Percentiles rank a stretch among this genome's conserved stretches.
Evolutionary conservation across 1,140 invertebrate species (phyloP).

Genomic region (Sarcophaga bullata): DNA sequence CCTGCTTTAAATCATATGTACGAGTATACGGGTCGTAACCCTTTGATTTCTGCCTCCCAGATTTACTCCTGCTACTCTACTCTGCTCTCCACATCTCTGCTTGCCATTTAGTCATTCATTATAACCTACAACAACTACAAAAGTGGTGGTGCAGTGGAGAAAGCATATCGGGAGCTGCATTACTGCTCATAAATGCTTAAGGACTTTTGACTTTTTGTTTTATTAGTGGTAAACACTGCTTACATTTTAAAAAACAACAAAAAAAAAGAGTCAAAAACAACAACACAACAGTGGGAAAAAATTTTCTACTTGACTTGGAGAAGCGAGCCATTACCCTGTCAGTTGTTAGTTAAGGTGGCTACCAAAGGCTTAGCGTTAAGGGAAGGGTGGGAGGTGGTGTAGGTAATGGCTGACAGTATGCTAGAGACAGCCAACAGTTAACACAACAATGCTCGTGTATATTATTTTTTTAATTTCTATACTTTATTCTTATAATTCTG

Average conservation of each 20-base stretch:
- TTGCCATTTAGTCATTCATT: background rate
- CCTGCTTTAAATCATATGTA: background rate
- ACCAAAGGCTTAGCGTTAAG: background rate
- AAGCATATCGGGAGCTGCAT: conserved; percentile 18
- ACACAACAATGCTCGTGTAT: conserved; percentile 17
- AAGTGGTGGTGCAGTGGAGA: background rate
- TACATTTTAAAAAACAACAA: conserved; percentile 9
- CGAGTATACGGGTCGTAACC: conserved; percentile 36
- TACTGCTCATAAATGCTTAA: conserved; percentile 52
- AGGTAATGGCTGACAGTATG: background rate
- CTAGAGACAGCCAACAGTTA: conserved; percentile 23
- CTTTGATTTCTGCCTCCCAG: conserved; percentile 1
- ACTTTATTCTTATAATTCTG: conserved; percentile 18
- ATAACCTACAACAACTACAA: background rate
- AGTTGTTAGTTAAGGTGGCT: background rate
- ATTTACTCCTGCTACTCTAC: background rate
- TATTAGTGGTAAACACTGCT: conserved; percentile 57
- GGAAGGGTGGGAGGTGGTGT: background rate
- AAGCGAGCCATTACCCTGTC: background rate
- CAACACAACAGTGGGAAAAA: background rate
- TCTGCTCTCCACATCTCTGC: background rate
- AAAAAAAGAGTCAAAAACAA: background rate
- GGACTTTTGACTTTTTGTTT: conserved; percentile 65
- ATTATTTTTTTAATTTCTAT: conserved; percentile 27
- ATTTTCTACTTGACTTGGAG: conserved; percentile 25